Percentiles rank a stretch among this genome's conserved stretches.
These are phyloP conservation scores for Eupristina koningsbergeri DNA, from an alignment of 1,140 invertebrate species.

Conservation along the genomic window DNA sequence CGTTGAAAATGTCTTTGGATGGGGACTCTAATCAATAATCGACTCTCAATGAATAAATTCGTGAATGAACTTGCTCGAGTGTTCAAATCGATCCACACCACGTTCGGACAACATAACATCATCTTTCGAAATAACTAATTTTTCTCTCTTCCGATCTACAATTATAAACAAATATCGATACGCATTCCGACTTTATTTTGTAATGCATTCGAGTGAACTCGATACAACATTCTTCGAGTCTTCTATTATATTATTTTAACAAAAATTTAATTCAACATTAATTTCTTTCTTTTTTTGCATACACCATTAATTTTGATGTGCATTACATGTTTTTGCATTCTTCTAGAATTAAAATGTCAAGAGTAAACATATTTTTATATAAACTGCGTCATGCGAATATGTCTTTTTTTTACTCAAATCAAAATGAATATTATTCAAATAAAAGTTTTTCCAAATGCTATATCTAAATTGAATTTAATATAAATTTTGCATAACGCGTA, in stretches of 20 bases:
- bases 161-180: too few relatives aligned
- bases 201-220: too few relatives aligned
- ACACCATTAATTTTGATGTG: background rate
- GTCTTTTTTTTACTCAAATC: background rate
- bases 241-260: too few relatives aligned
- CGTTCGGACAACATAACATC: background rate
- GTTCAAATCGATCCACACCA: background rate
- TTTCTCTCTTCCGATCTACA: background rate
- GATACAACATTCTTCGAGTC: too few relatives aligned
- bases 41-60: conserved; percentile 5
- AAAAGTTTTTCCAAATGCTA: too few relatives aligned
- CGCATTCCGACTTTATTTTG: too few relatives aligned
- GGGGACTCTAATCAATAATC: background rate
- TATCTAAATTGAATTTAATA: too few relatives aligned
- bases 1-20: background rate
- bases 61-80: conserved; percentile 1
- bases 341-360: background rate
- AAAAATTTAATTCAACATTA: too few relatives aligned
- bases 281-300: too few relatives aligned
- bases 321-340: background rate
- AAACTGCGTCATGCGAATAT: too few relatives aligned
- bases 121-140: background rate
- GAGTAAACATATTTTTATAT: background rate
- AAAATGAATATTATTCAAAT: background rate
- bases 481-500: too few relatives aligned